Evolutionary conservation across 1,140 invertebrate species (phyloP).

Genomic region (Maconellicoccus hirsutus): DNA sequence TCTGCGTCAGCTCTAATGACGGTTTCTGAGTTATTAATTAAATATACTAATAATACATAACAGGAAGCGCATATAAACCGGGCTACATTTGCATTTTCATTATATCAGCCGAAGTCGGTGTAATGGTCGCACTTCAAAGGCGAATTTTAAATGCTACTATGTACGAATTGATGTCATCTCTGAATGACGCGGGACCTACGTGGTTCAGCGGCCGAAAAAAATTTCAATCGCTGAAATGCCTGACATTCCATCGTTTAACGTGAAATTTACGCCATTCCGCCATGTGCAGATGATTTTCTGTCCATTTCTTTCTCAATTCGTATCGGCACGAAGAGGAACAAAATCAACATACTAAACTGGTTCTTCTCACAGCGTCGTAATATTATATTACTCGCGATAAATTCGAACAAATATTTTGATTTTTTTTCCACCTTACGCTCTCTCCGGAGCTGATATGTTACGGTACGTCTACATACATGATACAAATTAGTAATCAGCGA

Average conservation of each 20-base stretch:
- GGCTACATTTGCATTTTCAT: conserved; percentile 3
- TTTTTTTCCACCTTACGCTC: too few species aligned
- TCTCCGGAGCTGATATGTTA: too few species aligned
- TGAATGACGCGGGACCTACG: neutral
- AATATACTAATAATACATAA: conserved; percentile 2
- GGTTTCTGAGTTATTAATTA: conserved; percentile 5
- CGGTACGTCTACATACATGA: too few species aligned
- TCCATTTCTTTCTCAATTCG: too few species aligned
- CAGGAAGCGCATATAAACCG: neutral
- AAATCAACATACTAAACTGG: too few species aligned
- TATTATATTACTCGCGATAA: too few species aligned
- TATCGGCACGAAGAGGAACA: too few species aligned
- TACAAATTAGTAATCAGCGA: too few species aligned
- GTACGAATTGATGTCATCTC: neutral
- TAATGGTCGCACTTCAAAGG: neutral
- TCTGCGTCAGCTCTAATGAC: neutral
- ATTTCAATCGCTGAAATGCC: neutral
- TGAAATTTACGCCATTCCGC: neutral
- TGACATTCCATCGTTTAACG: neutral
- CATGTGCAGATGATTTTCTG: too few species aligned
- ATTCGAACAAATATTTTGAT: too few species aligned
- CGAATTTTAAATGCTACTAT: neutral
- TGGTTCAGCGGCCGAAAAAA: neutral
- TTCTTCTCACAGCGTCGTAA: too few species aligned
- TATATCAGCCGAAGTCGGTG: neutral